Evolutionary conservation across 2,888 invertebrate genomes (phyloP).

Genomic region (Cosmia trapezina): DNA sequence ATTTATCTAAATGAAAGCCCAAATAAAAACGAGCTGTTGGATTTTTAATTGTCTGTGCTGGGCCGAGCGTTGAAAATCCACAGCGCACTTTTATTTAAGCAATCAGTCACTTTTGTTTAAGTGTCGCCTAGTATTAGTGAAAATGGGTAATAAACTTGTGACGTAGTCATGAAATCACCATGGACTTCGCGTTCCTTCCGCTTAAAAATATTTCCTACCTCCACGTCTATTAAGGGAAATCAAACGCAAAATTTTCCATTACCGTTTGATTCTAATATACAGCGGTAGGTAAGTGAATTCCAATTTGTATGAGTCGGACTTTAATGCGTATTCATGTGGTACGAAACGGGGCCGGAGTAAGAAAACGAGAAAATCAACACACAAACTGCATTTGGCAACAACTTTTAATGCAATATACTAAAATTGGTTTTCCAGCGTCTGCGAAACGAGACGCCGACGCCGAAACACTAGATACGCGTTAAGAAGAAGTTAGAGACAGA

Average conservation of each 20-base stretch:
- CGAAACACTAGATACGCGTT: slow-evolving; percentile 86
- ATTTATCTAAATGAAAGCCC: background rate
- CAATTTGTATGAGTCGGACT: slow-evolving; percentile 57
- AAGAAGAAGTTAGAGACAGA: slow-evolving; percentile 88
- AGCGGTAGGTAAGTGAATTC: slow-evolving; percentile 52
- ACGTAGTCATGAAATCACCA: background rate
- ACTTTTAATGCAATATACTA: slow-evolving; percentile 85
- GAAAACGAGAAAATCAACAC: slow-evolving; percentile 70
- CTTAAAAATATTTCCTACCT: slow-evolving; percentile 13
- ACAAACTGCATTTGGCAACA: slow-evolving; percentile 86
- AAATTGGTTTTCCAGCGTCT: slow-evolving; percentile 87
- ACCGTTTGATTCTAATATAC: slow-evolving; percentile 52
- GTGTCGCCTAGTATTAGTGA: background rate
- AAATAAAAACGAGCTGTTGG: background rate
- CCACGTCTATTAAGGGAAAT: slow-evolving; percentile 21
- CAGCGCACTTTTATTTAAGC: background rate
- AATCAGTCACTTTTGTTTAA: background rate
- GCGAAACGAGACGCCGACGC: slow-evolving; percentile 75
- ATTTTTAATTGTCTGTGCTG: background rate
- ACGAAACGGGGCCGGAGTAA: slow-evolving; percentile 45
- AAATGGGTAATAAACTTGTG: background rate
- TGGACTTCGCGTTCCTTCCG: background rate
- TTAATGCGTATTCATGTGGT: slow-evolving; percentile 62
- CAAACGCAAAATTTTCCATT: slow-evolving; percentile 50
- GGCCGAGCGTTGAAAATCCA: background rate